Evolutionary conservation across 2,888 invertebrate genomes (phyloP).

Genomic region (Ypsolopha sequella): DNA sequence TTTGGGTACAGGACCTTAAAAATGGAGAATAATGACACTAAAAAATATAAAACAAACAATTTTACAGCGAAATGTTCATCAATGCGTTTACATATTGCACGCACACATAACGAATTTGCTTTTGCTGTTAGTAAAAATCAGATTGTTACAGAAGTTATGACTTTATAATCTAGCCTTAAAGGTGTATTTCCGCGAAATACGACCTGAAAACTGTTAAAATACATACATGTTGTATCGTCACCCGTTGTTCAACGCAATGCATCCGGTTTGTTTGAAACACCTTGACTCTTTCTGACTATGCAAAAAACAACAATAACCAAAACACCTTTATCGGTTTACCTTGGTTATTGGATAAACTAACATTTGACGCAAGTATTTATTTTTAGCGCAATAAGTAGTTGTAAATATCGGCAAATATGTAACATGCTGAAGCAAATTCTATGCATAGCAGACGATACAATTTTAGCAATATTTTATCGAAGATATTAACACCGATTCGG

Average conservation of each 20-base stretch:
- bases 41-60: too few species aligned
- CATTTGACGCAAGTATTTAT: neutral
- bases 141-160: neutral
- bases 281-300: neutral
- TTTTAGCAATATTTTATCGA: too few species aligned
- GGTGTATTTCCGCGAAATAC: neutral
- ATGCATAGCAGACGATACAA: too few species aligned
- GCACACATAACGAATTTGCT: too few species aligned
- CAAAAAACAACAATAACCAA: neutral
- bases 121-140: neutral
- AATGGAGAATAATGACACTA: too few species aligned
- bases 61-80: too few species aligned
- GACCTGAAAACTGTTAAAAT: neutral
- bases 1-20: too few species aligned
- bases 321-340: conserved; percentile 1
- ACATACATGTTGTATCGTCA: neutral
- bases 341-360: conserved; percentile 1
- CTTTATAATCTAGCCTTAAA: neutral
- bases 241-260: conserved; percentile 1
- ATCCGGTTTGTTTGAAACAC: neutral
- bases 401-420: too few species aligned
- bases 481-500: too few species aligned
- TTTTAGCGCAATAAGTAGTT: neutral
- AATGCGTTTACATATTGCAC: too few species aligned
- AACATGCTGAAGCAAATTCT: too few species aligned